Conservation (phyloP, 2,113 vertebrate genomes). For the Macroglossus sobrinus region DNA sequence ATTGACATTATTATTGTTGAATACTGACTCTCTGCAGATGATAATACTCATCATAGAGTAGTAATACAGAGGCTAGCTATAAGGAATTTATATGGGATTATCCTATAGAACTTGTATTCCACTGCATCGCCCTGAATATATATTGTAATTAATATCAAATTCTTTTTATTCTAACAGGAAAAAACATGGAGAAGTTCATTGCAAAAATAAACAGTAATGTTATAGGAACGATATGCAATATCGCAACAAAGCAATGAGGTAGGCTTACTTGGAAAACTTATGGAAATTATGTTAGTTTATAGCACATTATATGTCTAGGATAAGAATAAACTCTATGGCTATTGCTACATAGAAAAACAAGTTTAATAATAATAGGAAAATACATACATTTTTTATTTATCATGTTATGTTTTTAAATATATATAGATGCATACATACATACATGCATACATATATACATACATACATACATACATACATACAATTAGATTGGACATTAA, state of each 20-base stretch:
- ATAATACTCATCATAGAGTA: slow-evolving; percentile 1
- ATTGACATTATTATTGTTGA: not conserved
- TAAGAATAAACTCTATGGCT: not conserved
- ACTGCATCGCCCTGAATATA: not conserved
- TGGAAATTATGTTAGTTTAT: not conserved
- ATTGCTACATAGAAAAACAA: not conserved
- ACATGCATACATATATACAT: not conserved
- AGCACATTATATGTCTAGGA: not conserved
- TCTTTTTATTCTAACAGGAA: not conserved
- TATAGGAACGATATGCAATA: not conserved
- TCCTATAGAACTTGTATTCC: not conserved
- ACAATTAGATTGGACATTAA: not conserved
- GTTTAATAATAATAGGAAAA: not conserved
- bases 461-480: not conserved
- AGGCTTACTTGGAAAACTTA: not conserved
- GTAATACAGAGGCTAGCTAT: not conserved
- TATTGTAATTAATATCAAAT: not conserved
- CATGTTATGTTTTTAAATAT: not conserved
- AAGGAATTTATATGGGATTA: not conserved
- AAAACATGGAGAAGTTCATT: not conserved
- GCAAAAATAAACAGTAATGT: not conserved
- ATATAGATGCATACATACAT: not conserved
- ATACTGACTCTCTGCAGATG: not conserved
- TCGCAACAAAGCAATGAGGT: not conserved
- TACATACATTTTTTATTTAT: not conserved